Base-by-base conservation (phyloP, 2,797 vertebrate species). In the Tinamus major region DNA sequence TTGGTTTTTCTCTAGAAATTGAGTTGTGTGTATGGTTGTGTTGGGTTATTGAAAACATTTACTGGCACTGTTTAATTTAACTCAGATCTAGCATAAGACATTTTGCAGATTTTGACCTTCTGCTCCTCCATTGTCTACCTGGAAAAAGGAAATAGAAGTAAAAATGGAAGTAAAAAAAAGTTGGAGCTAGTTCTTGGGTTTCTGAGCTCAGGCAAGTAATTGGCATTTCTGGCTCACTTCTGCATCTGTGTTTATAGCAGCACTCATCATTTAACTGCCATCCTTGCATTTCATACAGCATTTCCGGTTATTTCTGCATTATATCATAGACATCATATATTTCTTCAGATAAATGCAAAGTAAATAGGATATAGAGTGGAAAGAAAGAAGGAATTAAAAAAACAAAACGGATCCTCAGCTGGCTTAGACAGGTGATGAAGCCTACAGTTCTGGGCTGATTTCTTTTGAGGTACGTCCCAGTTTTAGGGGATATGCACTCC, bases 51-150 rank as follows among this genome's bases (percentile, higher is more conserved):
- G 70, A 78, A 89, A 87, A 33, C 6, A 7, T 89, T 82, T 71
- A 67, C 24, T 37, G 33, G 13, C 55, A 55, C 29, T 56, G 53
- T 19, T 56, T 31, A 56, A 56, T 56, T 56, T 56, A 9, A 7
- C 5, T 8, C 18, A 37, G 21, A 67, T 51, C 29, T 72, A 72
- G 37, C 29, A 67, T 29, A 31, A 83, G 37, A 39, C 42, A 78
- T 80, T 53, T 79, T 65, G 85, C 46, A 59, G 48, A 62, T 85
- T 95, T 89, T 86, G 49, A 63, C 51, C 26, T 69, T 48, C 39
- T 77, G 6, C 35, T 91, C 26, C n/a, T 68, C 20, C 13, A 2
- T 11, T 59, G 1, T 61, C 48, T 87, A 19, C 72, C 70, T 82
- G 37, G 26, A 41, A 26, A 41, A 87, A 67, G 5, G 16, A 70